phyloP scores from a whole-genome alignment of 2,113 vertebrate species.

The Ammodytes dubius region DNA sequence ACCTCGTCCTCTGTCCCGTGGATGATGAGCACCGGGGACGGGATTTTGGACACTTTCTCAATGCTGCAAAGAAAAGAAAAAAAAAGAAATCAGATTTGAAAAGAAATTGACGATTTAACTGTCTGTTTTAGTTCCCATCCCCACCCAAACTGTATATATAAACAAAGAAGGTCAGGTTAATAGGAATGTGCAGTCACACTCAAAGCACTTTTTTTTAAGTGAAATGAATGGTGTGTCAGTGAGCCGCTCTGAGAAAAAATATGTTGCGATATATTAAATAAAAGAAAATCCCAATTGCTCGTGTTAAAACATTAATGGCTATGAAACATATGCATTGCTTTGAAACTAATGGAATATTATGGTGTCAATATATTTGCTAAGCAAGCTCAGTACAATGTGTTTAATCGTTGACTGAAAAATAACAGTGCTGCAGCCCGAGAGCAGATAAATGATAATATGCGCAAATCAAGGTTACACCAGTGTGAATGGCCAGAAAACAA shows the following conservation, averaged over 20 bases:
- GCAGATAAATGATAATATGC: not conserved
- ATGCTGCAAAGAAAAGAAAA: constrained; percentile 83
- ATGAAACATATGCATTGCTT: not conserved
- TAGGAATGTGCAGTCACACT: not conserved
- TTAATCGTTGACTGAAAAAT: not conserved
- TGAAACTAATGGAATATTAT: not conserved
- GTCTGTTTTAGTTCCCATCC: not conserved
- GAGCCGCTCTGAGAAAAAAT: not conserved
- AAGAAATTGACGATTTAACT: not conserved
- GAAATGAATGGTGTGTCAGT: not conserved
- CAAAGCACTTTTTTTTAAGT: not conserved
- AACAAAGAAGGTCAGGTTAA: not conserved
- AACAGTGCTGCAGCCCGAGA: not conserved
- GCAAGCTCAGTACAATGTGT: not conserved
- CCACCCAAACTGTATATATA: too few species aligned
- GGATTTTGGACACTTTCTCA: constrained; percentile 97
- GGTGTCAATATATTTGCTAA: not conserved
- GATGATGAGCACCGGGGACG: constrained; percentile 97
- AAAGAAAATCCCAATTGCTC: constrained; percentile 1
- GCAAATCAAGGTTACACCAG: not conserved
- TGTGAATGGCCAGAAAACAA: not conserved
- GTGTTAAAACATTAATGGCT: not conserved
- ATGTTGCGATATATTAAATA: not conserved
- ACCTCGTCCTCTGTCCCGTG: constrained; percentile 98
- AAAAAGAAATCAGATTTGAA: not conserved